Conservation (phyloP, 2,888 invertebrate species). For the Leptothorax acervorum region DNA sequence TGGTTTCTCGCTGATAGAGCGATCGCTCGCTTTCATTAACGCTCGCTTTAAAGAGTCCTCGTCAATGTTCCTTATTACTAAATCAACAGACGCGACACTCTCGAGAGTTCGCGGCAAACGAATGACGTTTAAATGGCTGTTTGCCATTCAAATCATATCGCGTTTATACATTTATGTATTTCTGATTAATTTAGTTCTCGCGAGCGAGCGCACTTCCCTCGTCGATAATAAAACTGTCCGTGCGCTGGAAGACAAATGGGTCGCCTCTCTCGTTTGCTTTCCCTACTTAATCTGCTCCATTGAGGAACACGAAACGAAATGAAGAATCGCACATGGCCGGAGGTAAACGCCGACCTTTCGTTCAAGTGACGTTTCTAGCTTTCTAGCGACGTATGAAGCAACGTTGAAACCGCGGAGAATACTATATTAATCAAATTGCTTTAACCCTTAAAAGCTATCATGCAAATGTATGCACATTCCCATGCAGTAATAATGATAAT, state of each 20-base stretch:
- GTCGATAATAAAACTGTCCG: background rate
- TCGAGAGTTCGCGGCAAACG: background rate
- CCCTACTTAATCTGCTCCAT: constrained; percentile 31
- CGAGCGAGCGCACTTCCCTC: background rate
- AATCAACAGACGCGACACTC: constrained; percentile 13
- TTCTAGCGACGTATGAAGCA: constrained; percentile 31
- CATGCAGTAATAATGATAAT: background rate
- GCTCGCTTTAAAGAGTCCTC: constrained; percentile 4
- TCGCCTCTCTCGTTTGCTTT: constrained; percentile 5
- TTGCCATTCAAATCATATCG: background rate
- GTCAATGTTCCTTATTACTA: background rate
- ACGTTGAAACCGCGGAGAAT: background rate
- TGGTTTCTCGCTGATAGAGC: constrained; percentile 25
- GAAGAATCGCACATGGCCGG: constrained; percentile 31
- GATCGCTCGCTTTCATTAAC: constrained; percentile 20
- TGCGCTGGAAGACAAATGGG: background rate
- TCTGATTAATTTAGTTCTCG: background rate
- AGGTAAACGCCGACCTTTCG: constrained; percentile 42
- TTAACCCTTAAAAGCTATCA: constrained; percentile 6
- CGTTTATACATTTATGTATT: background rate
- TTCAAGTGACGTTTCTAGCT: constrained; percentile 25
- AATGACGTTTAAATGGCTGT: background rate
- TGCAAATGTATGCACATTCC: background rate
- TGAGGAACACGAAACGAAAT: constrained; percentile 14
- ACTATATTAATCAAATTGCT: constrained; percentile 1